phyloP scores from a whole-genome alignment of 37 sponge, comb jelly and placozoan genomes.

The Crambe crambe region DNA sequence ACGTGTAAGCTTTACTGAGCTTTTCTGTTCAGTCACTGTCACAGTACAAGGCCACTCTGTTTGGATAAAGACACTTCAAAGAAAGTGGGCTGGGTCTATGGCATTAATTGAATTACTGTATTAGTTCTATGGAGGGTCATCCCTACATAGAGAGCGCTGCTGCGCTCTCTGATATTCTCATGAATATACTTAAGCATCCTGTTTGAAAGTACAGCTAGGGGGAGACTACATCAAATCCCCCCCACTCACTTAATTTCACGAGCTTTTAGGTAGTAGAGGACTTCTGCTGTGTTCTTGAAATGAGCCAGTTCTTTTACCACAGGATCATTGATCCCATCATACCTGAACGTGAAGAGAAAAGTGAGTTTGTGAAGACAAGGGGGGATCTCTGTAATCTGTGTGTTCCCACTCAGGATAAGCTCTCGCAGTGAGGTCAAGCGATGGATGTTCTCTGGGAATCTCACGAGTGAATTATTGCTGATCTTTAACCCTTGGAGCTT shows the following conservation, averaged over 20 bases:
- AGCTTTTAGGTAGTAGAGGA: constrained; percentile 49
- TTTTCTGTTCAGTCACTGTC: too few species aligned
- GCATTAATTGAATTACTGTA: too few species aligned
- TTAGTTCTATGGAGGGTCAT: too few species aligned
- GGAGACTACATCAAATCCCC: too few species aligned
- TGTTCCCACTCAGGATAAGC: constrained; percentile 28
- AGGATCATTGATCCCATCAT: constrained; percentile 54
- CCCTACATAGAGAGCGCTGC: too few species aligned
- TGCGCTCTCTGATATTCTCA: too few species aligned
- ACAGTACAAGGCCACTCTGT: too few species aligned
- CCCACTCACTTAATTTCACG: constrained; percentile 42
- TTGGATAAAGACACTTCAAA: too few species aligned
- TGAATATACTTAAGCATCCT: too few species aligned
- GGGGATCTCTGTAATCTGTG: constrained; percentile 28
- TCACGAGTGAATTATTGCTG: constrained; percentile 27
- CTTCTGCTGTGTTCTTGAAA: constrained; percentile 12
- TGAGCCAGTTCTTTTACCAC: constrained; percentile 29
- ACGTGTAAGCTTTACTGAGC: too few species aligned
- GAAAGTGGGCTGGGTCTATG: too few species aligned
- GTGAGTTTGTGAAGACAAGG: constrained; percentile 19
- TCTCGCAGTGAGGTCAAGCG: constrained; percentile 21
- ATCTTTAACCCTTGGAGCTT: constrained; percentile 41
- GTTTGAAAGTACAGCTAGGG: too few species aligned
- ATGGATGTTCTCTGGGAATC: constrained; percentile 41
- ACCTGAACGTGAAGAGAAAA: constrained; percentile 35